phyloP scores from a whole-genome alignment of 1,140 invertebrate genomes.

The Pectinophora gossypiella region DNA sequence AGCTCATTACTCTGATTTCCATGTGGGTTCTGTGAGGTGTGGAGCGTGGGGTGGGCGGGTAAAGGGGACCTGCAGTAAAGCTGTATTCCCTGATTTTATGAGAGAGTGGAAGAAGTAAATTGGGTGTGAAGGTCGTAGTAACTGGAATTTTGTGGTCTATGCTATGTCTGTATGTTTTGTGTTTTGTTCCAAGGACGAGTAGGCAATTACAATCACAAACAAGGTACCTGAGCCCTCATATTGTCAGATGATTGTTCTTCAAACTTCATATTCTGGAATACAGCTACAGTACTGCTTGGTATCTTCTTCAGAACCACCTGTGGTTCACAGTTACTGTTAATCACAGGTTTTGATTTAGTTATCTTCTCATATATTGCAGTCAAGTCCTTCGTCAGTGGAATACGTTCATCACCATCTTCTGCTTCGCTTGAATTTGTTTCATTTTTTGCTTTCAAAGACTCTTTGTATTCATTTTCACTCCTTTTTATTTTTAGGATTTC shows the following conservation, averaged over 20 bases:
- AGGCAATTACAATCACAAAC: too few species aligned
- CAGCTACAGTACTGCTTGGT: conserved; percentile 66
- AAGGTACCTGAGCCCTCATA: conserved; percentile 67
- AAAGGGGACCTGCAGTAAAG: too few species aligned
- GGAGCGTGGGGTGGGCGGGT: too few species aligned
- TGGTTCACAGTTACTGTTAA: conserved; percentile 31
- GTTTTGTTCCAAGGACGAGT: too few species aligned
- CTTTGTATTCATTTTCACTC: conserved; percentile 57
- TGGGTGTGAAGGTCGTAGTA: too few species aligned
- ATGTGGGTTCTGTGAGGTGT: too few species aligned
- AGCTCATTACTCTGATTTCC: too few species aligned
- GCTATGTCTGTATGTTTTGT: too few species aligned
- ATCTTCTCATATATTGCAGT: conserved; percentile 74
- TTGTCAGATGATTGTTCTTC: conserved; percentile 41
- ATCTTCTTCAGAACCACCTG: conserved; percentile 70
- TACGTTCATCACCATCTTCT: conserved; percentile 58
- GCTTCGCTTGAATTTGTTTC: conserved; percentile 14
- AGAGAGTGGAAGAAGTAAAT: too few species aligned
- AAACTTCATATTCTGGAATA: conserved; percentile 67
- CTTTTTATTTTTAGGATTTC: conserved; percentile 62
- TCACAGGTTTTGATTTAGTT: conserved; percentile 41
- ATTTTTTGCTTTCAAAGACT: conserved; percentile 43
- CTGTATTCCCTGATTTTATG: too few species aligned
- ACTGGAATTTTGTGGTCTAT: too few species aligned
- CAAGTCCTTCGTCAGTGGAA: conserved; percentile 77